Conservation (phyloP, 2,797 vertebrate species). For the Rachycentron canadum region DNA sequence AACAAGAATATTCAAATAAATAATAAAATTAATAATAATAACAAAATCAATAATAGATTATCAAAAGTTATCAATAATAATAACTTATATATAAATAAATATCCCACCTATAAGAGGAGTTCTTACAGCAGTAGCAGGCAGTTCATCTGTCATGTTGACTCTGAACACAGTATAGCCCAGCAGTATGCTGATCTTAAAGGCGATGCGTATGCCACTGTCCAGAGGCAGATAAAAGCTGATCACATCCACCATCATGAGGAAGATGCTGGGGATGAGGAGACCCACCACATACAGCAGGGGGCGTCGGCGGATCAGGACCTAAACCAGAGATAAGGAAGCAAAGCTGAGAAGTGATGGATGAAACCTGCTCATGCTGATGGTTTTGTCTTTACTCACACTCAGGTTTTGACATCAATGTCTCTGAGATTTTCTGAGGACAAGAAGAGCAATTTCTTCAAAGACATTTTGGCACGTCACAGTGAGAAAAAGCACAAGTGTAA, state of each 20-base stretch:
- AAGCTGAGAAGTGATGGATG: neutral
- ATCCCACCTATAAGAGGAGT: conserved; percentile 88
- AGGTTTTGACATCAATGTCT: neutral
- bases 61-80: no score
- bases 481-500: neutral
- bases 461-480: neutral
- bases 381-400: neutral
- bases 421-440: neutral
- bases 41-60: no score
- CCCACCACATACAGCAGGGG: conserved; percentile 89
- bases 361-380: neutral
- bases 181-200: conserved; percentile 90
- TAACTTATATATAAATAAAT: no score
- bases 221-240: conserved; percentile 90
- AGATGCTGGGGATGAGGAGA: conserved; percentile 87
- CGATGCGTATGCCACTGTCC: conserved; percentile 86
- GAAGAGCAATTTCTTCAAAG: neutral
- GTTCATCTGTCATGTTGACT: conserved; percentile 88
- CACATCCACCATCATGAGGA: conserved; percentile 91
- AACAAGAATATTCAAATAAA: neutral
- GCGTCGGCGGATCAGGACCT: conserved; percentile 90
- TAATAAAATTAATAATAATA: no score
- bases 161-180: conserved; percentile 91
- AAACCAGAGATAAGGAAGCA: neutral
- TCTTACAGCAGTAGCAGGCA: conserved; percentile 81